These are phyloP conservation scores for Sus cebifrons DNA, from an alignment of 2,797 vertebrate species.

Conservation along the genomic window DNA sequence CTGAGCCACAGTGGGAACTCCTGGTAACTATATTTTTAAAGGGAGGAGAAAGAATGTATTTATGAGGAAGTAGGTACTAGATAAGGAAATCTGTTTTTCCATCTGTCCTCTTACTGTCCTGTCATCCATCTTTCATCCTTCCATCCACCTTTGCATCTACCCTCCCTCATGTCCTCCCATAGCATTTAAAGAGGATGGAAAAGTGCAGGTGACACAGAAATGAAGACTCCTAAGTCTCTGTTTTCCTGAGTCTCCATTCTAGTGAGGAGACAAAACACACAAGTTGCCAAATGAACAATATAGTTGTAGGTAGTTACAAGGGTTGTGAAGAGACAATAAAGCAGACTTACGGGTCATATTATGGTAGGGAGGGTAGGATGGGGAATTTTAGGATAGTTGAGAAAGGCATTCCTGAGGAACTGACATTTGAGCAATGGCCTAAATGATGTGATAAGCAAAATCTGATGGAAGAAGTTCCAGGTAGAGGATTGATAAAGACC, in stretches of 20 bases:
- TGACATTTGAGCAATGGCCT: not conserved
- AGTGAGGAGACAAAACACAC: not conserved
- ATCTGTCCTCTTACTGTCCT: not conserved
- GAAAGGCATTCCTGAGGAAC: not conserved
- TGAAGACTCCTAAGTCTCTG: not conserved
- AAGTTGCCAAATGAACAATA: not conserved
- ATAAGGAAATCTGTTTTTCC: not conserved
- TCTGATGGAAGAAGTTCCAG: not conserved
- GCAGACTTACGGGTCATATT: not conserved
- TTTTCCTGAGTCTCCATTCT: not conserved
- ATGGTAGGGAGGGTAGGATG: not conserved
- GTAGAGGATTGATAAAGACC: not conserved
- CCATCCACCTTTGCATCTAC: not conserved
- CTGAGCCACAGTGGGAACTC: too few relatives aligned
- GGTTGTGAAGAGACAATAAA: not conserved
- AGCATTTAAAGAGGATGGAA: not conserved
- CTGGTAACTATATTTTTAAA: not conserved
- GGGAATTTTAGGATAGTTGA: not conserved
- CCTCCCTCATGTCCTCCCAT: not conserved
- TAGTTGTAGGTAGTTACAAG: not conserved
- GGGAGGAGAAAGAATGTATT: not conserved
- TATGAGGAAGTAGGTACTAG: not conserved
- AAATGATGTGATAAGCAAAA: not conserved
- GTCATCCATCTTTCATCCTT: not conserved
- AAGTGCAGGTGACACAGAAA: not conserved